Evolutionary conservation across 2,888 invertebrate genomes (phyloP), one percentile per base, ranked within the genome.

Genomic region (Lypha dubia): DNA sequence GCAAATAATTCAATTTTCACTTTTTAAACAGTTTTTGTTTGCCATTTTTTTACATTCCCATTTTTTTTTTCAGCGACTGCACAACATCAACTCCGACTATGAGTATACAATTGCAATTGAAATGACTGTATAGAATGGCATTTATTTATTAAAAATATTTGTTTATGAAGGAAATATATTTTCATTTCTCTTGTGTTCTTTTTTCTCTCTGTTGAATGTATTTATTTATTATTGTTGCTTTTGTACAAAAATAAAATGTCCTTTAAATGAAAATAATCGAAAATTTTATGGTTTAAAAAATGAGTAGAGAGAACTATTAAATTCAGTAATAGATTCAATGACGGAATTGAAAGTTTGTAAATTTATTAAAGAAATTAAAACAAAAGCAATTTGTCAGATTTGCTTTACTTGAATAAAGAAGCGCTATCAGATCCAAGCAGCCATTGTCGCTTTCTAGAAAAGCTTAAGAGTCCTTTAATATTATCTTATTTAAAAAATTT

Each of bases 1-100:
- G 60, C 67, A 80, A 80, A 80, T 80, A 80, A 80, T 80, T 80
- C 58, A 74, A 80, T 80, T 80, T 80, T 80, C 80, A 80, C 80
- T 80, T 80, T 79, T 80, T 44, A 74, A 67, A 67, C n/a, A 44
- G 28, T 73, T 74, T 79, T 79, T 79, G 13, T 46, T 24, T 24
- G 13, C 35, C 22, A n/a, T 32, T 28, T 5, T 51, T 75, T 53
- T 53, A 20, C 17, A 17, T 20, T 0, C 17, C 11, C 9, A 38
- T 53, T 20, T 22, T 49, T 62, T 62, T 24, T 49, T 63, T 32
- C 41, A n/a, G n/a, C n/a, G 24, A 24, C 53, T 62, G 44, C 13
- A 15, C 22, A 79, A 32, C 13, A 44, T 13, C 24, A 62, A 22
- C 41, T 7, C 53, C 70, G 51, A 70, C 70, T 53, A n/a, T 35